Evolutionary conservation across 2,113 vertebrate genomes (phyloP).

Genomic region (Cololabis saira): DNA sequence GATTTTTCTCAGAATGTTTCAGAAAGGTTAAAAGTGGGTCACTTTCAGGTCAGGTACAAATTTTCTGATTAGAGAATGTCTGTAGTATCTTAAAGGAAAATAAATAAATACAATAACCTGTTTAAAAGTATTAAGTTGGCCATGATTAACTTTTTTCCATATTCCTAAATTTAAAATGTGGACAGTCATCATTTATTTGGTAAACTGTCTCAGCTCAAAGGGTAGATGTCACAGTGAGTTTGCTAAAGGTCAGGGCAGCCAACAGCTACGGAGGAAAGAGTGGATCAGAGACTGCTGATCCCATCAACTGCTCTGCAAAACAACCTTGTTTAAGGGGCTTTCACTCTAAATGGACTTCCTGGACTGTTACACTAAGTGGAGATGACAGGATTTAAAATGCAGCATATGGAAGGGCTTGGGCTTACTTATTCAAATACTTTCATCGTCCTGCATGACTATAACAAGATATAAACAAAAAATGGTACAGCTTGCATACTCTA

Average conservation of each 20-base stretch:
- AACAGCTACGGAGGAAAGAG: conserved; percentile 38
- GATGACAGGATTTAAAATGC: conserved; percentile 72
- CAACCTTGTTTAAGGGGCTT: conserved; percentile 68
- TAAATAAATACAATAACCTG: conserved; percentile 15
- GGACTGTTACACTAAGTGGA: conserved; percentile 69
- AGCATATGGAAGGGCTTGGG: conserved; percentile 78
- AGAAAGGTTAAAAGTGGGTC: no score
- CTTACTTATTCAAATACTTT: conserved; percentile 62
- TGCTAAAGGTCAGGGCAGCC: conserved; percentile 69
- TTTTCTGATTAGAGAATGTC: no score
- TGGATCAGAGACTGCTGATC: conserved; percentile 71
- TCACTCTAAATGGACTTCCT: conserved; percentile 70
- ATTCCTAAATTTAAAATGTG: conserved; percentile 84
- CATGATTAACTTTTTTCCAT: conserved; percentile 78
- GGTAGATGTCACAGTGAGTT: conserved; percentile 76
- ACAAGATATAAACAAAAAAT: conserved; percentile 73
- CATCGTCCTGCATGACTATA: conserved; percentile 48
- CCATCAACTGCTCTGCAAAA: conserved; percentile 64
- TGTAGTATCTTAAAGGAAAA: not conserved
- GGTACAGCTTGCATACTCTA: conserved; percentile 29
- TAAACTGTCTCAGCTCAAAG: conserved; percentile 75
- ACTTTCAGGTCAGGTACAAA: no score
- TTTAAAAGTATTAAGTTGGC: conserved; percentile 73
- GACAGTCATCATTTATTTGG: conserved; percentile 84
- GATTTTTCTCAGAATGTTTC: no score